A percentile compares a stretch with the other conserved stretches of the same genome.
Conservation (phyloP, 2,797 vertebrate species). For the Amniataba percoides region DNA sequence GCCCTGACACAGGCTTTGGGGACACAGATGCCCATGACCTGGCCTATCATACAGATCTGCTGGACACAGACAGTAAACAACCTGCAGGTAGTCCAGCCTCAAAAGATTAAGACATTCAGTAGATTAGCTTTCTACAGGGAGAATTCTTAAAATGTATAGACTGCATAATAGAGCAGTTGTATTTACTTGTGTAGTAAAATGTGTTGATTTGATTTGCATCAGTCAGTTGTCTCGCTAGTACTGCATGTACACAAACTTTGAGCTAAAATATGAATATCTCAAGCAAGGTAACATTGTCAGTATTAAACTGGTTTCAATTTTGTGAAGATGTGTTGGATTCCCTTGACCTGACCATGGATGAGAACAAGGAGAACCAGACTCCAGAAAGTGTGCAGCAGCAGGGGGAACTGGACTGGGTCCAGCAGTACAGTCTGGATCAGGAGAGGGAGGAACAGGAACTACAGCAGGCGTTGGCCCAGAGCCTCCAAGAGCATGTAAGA, state of each 20-base stretch:
- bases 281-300: not conserved
- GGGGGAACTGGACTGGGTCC: slow-evolving; percentile 96
- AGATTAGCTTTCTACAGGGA: not conserved
- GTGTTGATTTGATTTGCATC: not conserved
- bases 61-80: slow-evolving; percentile 89
- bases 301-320: slow-evolving; percentile 12
- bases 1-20: slow-evolving; percentile 96
- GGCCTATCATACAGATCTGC: slow-evolving; percentile 87
- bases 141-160: not conserved
- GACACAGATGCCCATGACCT: slow-evolving; percentile 93
- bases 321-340: slow-evolving; percentile 82
- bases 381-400: slow-evolving; percentile 89
- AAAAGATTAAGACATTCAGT: not conserved
- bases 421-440: slow-evolving; percentile 94
- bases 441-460: slow-evolving; percentile 98
- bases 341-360: slow-evolving; percentile 93
- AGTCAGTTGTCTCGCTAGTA: not conserved
- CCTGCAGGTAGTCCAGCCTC: slow-evolving; percentile 72
- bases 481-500: slow-evolving; percentile 97
- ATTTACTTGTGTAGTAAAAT: not conserved
- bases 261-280: not conserved
- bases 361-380: slow-evolving; percentile 99
- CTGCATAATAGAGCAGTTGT: not conserved
- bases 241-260: not conserved
- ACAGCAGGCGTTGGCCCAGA: slow-evolving; percentile 97